Conservation (phyloP, 2,888 invertebrate genomes). For the Philaethria dido region DNA sequence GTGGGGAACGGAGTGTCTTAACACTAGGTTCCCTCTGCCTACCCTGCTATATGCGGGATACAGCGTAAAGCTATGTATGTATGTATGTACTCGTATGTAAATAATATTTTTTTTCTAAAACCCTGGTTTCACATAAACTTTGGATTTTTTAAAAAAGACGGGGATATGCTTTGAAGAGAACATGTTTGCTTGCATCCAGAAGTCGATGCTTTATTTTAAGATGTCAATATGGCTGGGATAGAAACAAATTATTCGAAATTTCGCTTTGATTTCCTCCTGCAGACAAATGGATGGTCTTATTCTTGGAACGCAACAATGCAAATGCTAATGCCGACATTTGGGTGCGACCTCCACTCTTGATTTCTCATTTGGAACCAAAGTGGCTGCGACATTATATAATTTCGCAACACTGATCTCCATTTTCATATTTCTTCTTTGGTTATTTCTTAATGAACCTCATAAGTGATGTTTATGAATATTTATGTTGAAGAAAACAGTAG, state of each 20-base stretch:
- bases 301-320: conserved; percentile 55
- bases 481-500: not conserved
- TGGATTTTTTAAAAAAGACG: not conserved
- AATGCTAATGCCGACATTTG: conserved; percentile 72
- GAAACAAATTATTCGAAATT: conserved; percentile 6
- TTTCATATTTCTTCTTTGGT: conserved; percentile 36
- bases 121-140: not conserved
- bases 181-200: not conserved
- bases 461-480: not conserved
- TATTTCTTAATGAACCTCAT: not conserved
- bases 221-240: not conserved
- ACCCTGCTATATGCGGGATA: too few species aligned
- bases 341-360: conserved; percentile 64
- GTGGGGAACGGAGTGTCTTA: too few species aligned
- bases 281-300: conserved; percentile 39
- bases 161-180: not conserved
- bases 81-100: too few species aligned
- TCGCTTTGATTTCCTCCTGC: conserved; percentile 20
- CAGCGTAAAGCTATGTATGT: too few species aligned
- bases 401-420: conserved; percentile 59
- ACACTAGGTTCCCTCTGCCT: too few species aligned
- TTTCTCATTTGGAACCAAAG: conserved; percentile 61
- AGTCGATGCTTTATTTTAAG: not conserved
- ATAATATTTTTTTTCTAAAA: too few species aligned
- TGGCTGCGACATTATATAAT: conserved; percentile 50